Evolutionary conservation across 2,888 invertebrate species (phyloP), one percentile per base, ranked within the genome.

Genomic region (Cerastis leucographa): DNA sequence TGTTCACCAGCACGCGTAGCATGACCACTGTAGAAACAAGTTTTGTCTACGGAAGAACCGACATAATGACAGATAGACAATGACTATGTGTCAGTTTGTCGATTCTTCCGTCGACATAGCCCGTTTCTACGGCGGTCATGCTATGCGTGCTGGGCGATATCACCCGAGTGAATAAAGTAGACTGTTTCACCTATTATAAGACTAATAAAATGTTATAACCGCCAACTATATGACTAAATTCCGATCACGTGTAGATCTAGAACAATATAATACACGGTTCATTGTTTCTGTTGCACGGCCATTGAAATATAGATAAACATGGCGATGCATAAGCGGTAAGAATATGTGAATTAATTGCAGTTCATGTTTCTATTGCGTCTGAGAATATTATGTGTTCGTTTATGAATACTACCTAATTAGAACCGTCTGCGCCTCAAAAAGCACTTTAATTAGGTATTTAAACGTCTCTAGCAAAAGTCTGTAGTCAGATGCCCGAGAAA

Each of bases 231-330:
- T 85, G 81, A 68, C 70, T 76, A 82, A 70, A 68, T 56, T 64
- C 54, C 44, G 8, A 40, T 74, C 86, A 85, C 79, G 83, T 65
- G 79, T 59, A 74, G 62, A 74, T 65, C 29, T 65, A 74, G 73
- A 85, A 83, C 83, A 83, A 83, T 85, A 69, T 68, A 44, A 44
- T 61, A 49, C 40, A 77, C 40, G 44, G 64, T 25, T 73, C 83
- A 85, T 86, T 83, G 83, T 83, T 83, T 73, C 64, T 78, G 51
- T 71, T 22, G 44, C 64, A 51, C 29, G 61, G 70, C 68, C 54
- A 83, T 83, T 83, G 70, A 74, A 85, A 85, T 78, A 42, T 71
- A 85, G 68, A 67, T 83, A 73, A 85, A 85, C 86, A 78, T 49
- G 3, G 17, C 59, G n/a, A 54, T 46, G 54, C 40, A n/a, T 70